Evolutionary conservation across 2,888 invertebrate species (phyloP).

Genomic region (Acanthacorydalis orientalis): DNA sequence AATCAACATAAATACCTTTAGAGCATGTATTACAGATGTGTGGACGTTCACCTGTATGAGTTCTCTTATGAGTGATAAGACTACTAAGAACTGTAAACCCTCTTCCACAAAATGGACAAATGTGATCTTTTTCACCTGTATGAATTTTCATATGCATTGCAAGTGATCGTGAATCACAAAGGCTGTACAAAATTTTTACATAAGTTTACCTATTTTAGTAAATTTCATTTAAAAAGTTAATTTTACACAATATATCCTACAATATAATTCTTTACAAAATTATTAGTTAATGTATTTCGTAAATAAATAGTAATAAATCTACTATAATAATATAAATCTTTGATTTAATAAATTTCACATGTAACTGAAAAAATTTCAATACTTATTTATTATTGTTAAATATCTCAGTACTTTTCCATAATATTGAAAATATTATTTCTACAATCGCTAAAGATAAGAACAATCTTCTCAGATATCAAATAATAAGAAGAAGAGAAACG

Average conservation of each 20-base stretch:
- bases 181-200: slow-evolving; percentile 12
- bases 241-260: neutral
- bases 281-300: too few relatives aligned
- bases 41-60: slow-evolving; percentile 25
- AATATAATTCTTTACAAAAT: neutral
- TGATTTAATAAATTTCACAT: too few relatives aligned
- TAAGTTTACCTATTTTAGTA: neutral
- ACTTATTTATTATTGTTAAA: too few relatives aligned
- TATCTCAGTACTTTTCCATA: too few relatives aligned
- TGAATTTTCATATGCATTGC: slow-evolving; percentile 33
- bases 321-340: too few relatives aligned
- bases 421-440: too few relatives aligned
- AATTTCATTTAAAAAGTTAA: neutral
- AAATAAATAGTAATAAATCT: too few relatives aligned
- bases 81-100: slow-evolving; percentile 25
- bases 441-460: too few relatives aligned
- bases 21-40: slow-evolving; percentile 26
- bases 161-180: slow-evolving; percentile 24
- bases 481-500: too few relatives aligned
- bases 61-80: slow-evolving; percentile 23
- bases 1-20: slow-evolving; percentile 15
- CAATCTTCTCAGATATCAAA: too few relatives aligned
- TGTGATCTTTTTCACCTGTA: slow-evolving; percentile 25
- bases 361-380: too few relatives aligned
- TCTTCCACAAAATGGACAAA: slow-evolving; percentile 24